These are phyloP conservation scores for Staurois parvus DNA, from an alignment of 2,797 vertebrate species.

Conservation along the genomic window DNA sequence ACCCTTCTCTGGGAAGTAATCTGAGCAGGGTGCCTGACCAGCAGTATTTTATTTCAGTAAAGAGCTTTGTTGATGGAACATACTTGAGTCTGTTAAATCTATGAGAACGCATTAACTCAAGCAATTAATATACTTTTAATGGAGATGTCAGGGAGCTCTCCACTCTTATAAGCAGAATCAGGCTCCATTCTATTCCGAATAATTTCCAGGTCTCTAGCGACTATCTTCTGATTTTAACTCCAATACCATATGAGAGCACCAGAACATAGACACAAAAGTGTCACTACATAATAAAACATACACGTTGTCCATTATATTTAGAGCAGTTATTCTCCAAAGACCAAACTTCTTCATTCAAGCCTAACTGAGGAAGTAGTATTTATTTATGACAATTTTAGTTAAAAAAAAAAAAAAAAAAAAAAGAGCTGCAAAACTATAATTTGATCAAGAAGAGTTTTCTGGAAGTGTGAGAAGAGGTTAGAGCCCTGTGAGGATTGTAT, in stretches of 20 bases:
- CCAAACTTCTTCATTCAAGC: too few relatives aligned
- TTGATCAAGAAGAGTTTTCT: too few relatives aligned
- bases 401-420: too few relatives aligned
- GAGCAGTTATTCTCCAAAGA: too few relatives aligned
- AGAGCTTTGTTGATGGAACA: slow-evolving; percentile 23
- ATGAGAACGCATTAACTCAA: slow-evolving; percentile 35
- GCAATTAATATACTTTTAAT: slow-evolving; percentile 50
- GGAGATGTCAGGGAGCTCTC: slow-evolving; percentile 8
- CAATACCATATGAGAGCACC: not conserved
- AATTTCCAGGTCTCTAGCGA: not conserved
- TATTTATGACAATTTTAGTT: too few relatives aligned
- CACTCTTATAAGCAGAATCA: not conserved
- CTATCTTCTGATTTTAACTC: not conserved
- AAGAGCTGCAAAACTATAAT: too few relatives aligned
- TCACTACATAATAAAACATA: not conserved
- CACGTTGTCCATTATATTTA: not conserved
- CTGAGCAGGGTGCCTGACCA: not conserved
- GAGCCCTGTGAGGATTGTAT: too few relatives aligned
- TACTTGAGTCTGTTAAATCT: slow-evolving; percentile 45
- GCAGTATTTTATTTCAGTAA: slow-evolving; percentile 36
- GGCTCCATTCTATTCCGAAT: not conserved
- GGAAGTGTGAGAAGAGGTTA: too few relatives aligned
- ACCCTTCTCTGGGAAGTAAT: not conserved
- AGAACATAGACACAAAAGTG: not conserved
- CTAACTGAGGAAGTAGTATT: too few relatives aligned